Evolutionary conservation across 2,888 invertebrate genomes (phyloP), one percentile per base, ranked within the genome.

Genomic region (Drosophila aldrichi): DNA sequence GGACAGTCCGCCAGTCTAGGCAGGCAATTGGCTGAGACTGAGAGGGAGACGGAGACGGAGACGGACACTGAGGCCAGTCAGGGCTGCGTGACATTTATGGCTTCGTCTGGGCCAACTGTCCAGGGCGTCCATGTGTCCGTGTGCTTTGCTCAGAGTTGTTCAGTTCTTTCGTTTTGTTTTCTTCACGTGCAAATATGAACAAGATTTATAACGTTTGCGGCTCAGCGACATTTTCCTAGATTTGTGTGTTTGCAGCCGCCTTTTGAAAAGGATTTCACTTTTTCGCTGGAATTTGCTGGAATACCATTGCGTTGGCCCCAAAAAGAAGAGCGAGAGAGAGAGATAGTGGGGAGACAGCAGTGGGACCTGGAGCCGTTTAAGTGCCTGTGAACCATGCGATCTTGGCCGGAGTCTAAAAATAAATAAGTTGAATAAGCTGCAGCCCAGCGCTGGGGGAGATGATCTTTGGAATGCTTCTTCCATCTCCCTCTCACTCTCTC

Each of bases 251-350:
- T 81, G 81, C 78, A 61, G 67, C 59, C 69, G 77, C 73, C 25
- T 25, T 40, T 40, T 75, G 82, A 82, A 88, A 88, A 87, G 88
- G 86, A 87, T 87, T 87, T 87, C 87, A 87, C 87, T 88, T 87
- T 86, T 88, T 86, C 57, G 67, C 81, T 80, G 71, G 74, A 80
- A 81, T 68, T 72, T 56, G 73, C 82, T 63, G 63, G 77, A 32
- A 32, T 32, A 52, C 38, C 52, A 69, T 43, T 61, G 75, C 60
- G 59, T 75, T 75, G 52, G 66, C 70, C 66, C 64, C 57, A 63
- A 63, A 73, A 57, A 16, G 25, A 60, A 22, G 36, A 22, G 36
- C 12, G 18, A 8, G 20, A 2, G 36, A 7, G 22, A 16, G 16
- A 14, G 36, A 2, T 16, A 18, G 34, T 2, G 20, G 9, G 34